Conservation (phyloP, 2,888 invertebrate genomes). For the Entomobrya multifasciata region DNA sequence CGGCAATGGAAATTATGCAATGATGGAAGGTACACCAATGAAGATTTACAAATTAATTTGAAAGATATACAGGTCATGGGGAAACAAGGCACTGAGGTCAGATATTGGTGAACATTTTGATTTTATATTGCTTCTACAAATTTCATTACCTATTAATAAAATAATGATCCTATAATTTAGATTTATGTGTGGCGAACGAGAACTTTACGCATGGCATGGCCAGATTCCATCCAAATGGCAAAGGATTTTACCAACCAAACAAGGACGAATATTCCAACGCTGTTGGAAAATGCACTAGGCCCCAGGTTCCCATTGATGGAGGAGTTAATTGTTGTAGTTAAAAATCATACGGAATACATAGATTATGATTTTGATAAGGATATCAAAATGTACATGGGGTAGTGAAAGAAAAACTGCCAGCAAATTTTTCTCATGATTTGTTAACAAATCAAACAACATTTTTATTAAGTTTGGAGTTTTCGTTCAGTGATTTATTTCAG, state of each 20-base stretch:
- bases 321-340: not conserved
- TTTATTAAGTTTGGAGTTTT: no score
- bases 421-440: no score
- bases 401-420: no score
- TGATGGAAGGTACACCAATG: not conserved
- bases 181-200: slow-evolving; percentile 38
- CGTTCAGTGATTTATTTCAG: no score
- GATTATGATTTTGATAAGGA: not conserved
- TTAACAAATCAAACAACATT: no score
- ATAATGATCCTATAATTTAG: slow-evolving; percentile 11
- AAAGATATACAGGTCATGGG: slow-evolving; percentile 11
- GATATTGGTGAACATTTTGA: no score
- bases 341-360: not conserved
- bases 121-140: not conserved
- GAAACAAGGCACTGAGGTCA: slow-evolving; percentile 3
- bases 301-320: not conserved
- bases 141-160: not conserved
- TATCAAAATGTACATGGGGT: no score
- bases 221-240: not conserved
- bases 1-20: slow-evolving; percentile 27
- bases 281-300: slow-evolving; percentile 12
- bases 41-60: slow-evolving; percentile 1
- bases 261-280: slow-evolving; percentile 2
- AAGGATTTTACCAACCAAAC: not conserved
- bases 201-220: not conserved